phyloP scores from a whole-genome alignment of 2,888 invertebrate genomes.

The Oegoconia quadripuncta region DNA sequence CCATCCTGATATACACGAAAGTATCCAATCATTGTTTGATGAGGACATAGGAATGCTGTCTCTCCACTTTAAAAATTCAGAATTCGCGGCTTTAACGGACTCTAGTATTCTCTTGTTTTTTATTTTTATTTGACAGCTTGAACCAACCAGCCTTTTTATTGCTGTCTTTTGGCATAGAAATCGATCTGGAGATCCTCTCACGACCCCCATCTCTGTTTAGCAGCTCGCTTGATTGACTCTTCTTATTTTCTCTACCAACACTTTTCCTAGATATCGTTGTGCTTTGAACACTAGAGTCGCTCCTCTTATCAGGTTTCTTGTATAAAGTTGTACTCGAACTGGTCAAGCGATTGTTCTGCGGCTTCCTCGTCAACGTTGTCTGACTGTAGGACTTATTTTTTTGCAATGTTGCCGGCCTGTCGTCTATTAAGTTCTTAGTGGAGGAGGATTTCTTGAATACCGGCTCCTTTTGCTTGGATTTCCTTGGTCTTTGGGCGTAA shows the following conservation, averaged over 20 bases:
- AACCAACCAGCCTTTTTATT: conserved; percentile 87
- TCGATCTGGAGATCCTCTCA: conserved; percentile 80
- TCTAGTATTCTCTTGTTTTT: conserved; percentile 62
- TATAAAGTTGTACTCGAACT: conserved; percentile 63
- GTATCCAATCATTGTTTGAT: neutral
- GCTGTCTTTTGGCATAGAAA: conserved; percentile 86
- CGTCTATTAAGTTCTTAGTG: conserved; percentile 50
- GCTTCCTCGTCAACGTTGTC: conserved; percentile 56
- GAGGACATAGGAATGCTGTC: neutral
- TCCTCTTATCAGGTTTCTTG: conserved; percentile 64
- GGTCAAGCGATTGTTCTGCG: conserved; percentile 53
- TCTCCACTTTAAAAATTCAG: neutral
- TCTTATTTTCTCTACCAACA: conserved; percentile 61
- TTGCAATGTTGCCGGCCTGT: conserved; percentile 54
- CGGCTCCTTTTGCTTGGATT: conserved; percentile 51
- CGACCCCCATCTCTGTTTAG: conserved; percentile 73
- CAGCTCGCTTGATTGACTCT: conserved; percentile 82
- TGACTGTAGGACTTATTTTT: conserved; percentile 73
- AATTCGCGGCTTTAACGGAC: conserved; percentile 43
- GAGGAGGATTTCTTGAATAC: conserved; percentile 67
- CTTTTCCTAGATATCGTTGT: conserved; percentile 62
- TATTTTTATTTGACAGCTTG: conserved; percentile 77
- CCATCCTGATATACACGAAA: neutral
- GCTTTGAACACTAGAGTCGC: conserved; percentile 35
- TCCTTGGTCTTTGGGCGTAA: conserved; percentile 82